phyloP scores from a whole-genome alignment of 1,140 invertebrate species.

The Cyphomyrmex costatus region DNA sequence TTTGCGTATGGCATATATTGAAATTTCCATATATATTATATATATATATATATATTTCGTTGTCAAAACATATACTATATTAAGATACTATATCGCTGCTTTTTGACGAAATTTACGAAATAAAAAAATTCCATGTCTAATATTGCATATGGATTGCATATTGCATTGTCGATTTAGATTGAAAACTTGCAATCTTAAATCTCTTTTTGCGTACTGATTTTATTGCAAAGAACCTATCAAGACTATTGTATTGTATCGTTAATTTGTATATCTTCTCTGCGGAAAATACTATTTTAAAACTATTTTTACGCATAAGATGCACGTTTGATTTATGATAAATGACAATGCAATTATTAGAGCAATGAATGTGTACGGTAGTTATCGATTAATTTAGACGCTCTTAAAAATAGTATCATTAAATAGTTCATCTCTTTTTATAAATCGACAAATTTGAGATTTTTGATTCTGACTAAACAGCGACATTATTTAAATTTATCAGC shows the following conservation, averaged over 20 bases:
- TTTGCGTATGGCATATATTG: constrained; percentile 45
- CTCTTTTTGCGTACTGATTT: background rate
- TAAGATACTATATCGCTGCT: background rate
- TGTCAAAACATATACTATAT: background rate
- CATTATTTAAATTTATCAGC: constrained; percentile 32
- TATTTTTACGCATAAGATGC: constrained; percentile 5
- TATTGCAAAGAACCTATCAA: background rate
- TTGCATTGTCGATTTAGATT: background rate
- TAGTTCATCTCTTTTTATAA: background rate
- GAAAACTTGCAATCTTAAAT: background rate
- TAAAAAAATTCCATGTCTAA: background rate
- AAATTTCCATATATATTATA: constrained; percentile 27
- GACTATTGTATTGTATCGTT: background rate
- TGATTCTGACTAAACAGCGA: constrained; percentile 4
- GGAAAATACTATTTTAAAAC: background rate
- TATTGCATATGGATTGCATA: background rate
- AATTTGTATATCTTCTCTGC: constrained; percentile 7
- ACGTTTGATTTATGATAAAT: constrained; percentile 8
- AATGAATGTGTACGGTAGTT: background rate
- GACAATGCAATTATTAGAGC: background rate
- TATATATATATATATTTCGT: no score
- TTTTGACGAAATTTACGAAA: background rate
- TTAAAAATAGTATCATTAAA: background rate
- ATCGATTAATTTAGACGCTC: background rate
- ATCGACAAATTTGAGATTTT: background rate